phyloP scores from a whole-genome alignment of 2,797 vertebrate genomes.

The Microcaecilia unicolor region DNA sequence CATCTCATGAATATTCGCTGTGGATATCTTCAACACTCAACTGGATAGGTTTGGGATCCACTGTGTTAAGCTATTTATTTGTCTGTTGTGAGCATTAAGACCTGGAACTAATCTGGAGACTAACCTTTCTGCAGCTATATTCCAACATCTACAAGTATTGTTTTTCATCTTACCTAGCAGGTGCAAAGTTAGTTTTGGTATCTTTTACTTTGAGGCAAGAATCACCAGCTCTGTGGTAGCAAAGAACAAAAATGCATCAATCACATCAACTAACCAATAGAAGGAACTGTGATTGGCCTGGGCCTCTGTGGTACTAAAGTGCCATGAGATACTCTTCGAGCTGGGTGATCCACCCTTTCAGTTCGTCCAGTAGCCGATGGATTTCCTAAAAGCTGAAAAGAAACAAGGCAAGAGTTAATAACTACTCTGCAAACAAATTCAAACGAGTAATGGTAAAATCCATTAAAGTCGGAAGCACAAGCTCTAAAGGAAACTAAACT shows the following conservation, averaged over 20 bases:
- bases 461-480: slow-evolving; percentile 38
- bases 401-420: slow-evolving; percentile 22
- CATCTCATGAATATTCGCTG: too few species aligned
- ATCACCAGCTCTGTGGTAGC: not conserved
- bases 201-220: not conserved
- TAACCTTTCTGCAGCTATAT: too few species aligned
- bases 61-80: too few species aligned
- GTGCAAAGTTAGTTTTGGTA: too few species aligned
- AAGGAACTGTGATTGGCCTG: slow-evolving; percentile 69
- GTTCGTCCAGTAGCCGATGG: slow-evolving; percentile 65
- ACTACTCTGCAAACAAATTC: not conserved
- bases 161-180: not conserved
- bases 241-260: slow-evolving; percentile 1
- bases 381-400: slow-evolving; percentile 86
- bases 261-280: slow-evolving; percentile 82
- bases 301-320: slow-evolving; percentile 65
- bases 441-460: slow-evolving; percentile 3
- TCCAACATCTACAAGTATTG: not conserved
- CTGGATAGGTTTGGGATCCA: too few species aligned
- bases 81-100: too few species aligned
- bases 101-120: too few species aligned
- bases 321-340: slow-evolving; percentile 67
- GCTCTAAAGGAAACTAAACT: slow-evolving; percentile 68
- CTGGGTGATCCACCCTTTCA: slow-evolving; percentile 66
- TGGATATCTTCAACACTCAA: too few species aligned